Evolutionary conservation across 2,797 vertebrate species (phyloP).

Genomic region (Fundulus diaphanus): DNA sequence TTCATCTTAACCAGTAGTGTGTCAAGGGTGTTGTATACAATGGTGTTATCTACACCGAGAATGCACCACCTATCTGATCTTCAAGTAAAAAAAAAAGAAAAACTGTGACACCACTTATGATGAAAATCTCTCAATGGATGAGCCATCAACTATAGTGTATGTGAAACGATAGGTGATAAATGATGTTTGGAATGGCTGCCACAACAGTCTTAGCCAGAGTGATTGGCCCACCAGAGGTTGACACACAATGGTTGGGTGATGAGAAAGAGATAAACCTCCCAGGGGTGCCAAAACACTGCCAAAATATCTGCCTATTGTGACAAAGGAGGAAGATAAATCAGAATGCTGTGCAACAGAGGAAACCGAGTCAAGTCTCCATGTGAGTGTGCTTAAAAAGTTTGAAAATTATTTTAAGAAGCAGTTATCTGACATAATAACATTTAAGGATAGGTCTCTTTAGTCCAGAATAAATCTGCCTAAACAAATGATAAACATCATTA

Average conservation of each 20-base stretch:
- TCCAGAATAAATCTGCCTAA: slow-evolving; percentile 22
- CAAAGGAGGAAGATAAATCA: slow-evolving; percentile 10
- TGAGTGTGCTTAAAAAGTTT: slow-evolving; percentile 9
- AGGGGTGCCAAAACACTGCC: slow-evolving; percentile 23
- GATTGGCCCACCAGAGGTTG: slow-evolving; percentile 31
- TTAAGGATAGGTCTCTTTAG: slow-evolving; percentile 1
- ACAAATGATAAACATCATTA: slow-evolving; percentile 32
- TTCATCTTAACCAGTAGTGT: not conserved
- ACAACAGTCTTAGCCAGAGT: slow-evolving; percentile 22
- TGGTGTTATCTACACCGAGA: slow-evolving; percentile 5
- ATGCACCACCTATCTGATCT: not conserved
- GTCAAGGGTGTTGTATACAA: too few species aligned
- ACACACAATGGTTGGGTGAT: slow-evolving; percentile 27
- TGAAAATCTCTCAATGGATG: slow-evolving; percentile 33
- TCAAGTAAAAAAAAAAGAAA: not conserved
- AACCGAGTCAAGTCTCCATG: not conserved
- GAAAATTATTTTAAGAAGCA: slow-evolving; percentile 2
- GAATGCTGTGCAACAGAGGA: slow-evolving; percentile 4
- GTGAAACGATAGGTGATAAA: slow-evolving; percentile 36
- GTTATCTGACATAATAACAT: not conserved
- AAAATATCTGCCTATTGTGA: slow-evolving; percentile 30
- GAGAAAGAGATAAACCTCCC: slow-evolving; percentile 24
- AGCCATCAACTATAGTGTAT: slow-evolving; percentile 36
- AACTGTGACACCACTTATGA: slow-evolving; percentile 23
- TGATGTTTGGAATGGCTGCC: slow-evolving; percentile 30